phyloP scores from a whole-genome alignment of 2,888 invertebrate genomes.

The Plebejus melissa region DNA sequence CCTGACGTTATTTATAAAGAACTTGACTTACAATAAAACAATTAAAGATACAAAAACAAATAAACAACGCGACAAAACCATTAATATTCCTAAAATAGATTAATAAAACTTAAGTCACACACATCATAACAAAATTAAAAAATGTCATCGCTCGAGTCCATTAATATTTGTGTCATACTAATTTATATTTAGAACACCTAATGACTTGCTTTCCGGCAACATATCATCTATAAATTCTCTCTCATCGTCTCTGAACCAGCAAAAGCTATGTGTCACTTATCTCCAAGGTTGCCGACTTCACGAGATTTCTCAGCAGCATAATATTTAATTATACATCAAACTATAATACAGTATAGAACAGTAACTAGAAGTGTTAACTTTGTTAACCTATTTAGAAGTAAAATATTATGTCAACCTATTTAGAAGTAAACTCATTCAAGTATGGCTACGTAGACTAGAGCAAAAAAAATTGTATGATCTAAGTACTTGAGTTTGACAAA shows the following conservation, averaged over 20 bases:
- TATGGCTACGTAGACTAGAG: too few species aligned
- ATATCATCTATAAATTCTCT: conserved; percentile 55
- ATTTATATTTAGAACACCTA: conserved; percentile 73
- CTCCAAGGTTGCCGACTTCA: neutral
- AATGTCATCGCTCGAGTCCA: conserved; percentile 55
- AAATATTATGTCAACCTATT: too few species aligned
- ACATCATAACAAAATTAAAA: conserved; percentile 54
- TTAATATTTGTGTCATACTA: conserved; percentile 77
- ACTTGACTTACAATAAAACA: neutral
- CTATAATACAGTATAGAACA: neutral
- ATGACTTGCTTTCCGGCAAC: conserved; percentile 70
- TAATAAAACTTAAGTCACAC: conserved; percentile 16
- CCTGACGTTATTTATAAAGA: neutral
- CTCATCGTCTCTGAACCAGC: conserved; percentile 11
- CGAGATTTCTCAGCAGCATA: neutral
- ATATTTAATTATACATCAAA: neutral
- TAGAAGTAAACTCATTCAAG: too few species aligned
- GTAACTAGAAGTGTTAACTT: too few species aligned
- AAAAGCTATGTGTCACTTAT: conserved; percentile 6
- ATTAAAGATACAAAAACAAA: neutral
- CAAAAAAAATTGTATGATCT: too few species aligned
- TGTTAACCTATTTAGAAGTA: too few species aligned
- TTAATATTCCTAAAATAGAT: neutral
- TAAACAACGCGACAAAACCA: neutral
- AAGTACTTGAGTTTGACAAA: too few species aligned